phyloP scores from a whole-genome alignment of 2,797 vertebrate genomes.

The Cyclopterus lumpus region DNA sequence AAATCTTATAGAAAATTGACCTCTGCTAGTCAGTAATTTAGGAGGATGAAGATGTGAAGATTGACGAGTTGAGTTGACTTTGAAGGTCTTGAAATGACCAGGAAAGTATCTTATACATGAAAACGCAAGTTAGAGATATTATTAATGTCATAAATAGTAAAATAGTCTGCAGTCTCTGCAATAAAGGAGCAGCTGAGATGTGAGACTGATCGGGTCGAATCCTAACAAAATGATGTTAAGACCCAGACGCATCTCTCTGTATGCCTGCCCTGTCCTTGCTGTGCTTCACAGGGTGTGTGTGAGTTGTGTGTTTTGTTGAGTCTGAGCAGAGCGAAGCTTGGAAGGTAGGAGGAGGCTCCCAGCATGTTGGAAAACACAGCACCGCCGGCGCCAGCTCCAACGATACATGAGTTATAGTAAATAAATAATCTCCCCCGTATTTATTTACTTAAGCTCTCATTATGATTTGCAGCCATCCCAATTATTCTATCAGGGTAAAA shows the following conservation, averaged over 20 bases:
- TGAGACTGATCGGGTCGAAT: no score
- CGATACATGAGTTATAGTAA: slow-evolving; percentile 72
- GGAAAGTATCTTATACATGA: no score
- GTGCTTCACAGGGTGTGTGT: slow-evolving; percentile 38
- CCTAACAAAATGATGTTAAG: no score
- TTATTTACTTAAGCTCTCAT: slow-evolving; percentile 67
- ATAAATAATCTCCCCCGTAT: slow-evolving; percentile 68
- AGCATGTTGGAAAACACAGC: slow-evolving; percentile 67
- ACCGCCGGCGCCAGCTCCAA: slow-evolving; percentile 61
- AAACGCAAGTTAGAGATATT: no score
- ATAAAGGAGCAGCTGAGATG: no score
- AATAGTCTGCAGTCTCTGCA: no score
- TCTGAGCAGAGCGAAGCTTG: slow-evolving; percentile 46
- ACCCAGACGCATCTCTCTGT: slow-evolving; percentile 21
- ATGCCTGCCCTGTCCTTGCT: slow-evolving; percentile 8
- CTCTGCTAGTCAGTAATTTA: no score
- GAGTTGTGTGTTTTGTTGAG: slow-evolving; percentile 49
- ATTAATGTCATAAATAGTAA: no score
- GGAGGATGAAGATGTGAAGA: no score
- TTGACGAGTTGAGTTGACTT: no score
- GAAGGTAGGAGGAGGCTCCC: slow-evolving; percentile 57
- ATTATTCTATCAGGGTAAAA: slow-evolving; percentile 42
- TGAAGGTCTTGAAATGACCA: no score
- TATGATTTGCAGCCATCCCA: slow-evolving; percentile 62
- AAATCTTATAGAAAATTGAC: no score